These are phyloP conservation scores for Rhorus exstirpatorius DNA, from an alignment of 2,888 invertebrate species.

Conservation along the genomic window DNA sequence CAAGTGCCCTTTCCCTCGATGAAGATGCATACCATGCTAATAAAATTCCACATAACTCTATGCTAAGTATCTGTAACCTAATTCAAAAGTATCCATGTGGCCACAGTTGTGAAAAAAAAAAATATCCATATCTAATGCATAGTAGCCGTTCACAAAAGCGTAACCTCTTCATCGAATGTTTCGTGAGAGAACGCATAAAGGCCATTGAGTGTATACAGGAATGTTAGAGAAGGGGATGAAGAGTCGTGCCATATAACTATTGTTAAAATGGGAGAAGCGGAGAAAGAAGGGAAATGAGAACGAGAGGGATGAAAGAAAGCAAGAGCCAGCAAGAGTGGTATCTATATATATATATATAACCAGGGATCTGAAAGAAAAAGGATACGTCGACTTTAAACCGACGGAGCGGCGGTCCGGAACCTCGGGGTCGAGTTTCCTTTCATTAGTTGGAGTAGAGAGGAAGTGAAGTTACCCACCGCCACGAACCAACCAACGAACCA, in stretches of 20 bases:
- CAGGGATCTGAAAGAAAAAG: slow-evolving; percentile 77
- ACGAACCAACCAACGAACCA: slow-evolving; percentile 82
- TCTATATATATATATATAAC: too few relatives aligned
- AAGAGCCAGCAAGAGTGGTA: slow-evolving; percentile 38
- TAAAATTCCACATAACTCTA: background rate
- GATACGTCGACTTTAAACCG: slow-evolving; percentile 84
- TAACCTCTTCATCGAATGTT: slow-evolving; percentile 42
- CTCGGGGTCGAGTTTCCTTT: slow-evolving; percentile 84
- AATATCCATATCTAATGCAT: slow-evolving; percentile 33
- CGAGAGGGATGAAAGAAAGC: slow-evolving; percentile 55
- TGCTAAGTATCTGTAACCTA: slow-evolving; percentile 26
- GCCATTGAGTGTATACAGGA: slow-evolving; percentile 22
- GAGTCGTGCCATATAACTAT: slow-evolving; percentile 53
- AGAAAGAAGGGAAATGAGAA: slow-evolving; percentile 29
- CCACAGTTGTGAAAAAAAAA: slow-evolving; percentile 35
- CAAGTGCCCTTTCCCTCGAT: slow-evolving; percentile 9
- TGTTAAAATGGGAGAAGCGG: slow-evolving; percentile 44
- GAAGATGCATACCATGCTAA: slow-evolving; percentile 13
- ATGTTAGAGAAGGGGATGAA: slow-evolving; percentile 16
- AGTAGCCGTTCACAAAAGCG: slow-evolving; percentile 16
- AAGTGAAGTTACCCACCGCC: slow-evolving; percentile 76
- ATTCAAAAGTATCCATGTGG: slow-evolving; percentile 41
- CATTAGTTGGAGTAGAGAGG: slow-evolving; percentile 85
- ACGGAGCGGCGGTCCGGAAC: slow-evolving; percentile 76
- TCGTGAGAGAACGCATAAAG: slow-evolving; percentile 50